Base-by-base conservation (phyloP, 2,113 vertebrate species). In the Cygnus buccinator region DNA sequence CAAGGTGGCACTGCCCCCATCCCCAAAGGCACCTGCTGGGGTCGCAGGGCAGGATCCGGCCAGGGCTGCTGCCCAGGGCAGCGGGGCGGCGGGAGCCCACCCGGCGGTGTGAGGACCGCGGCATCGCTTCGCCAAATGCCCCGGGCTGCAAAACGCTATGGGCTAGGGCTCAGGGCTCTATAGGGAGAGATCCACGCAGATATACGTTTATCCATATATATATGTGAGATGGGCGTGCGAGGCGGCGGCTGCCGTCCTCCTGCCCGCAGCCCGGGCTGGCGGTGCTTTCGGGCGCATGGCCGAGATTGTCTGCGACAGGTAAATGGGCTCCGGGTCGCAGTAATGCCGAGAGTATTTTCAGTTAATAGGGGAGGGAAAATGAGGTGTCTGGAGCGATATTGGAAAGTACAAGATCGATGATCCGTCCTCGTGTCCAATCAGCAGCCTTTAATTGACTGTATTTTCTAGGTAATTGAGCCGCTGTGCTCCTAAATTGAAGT, bases 381-480 rank as follows among this genome's bases (percentile, higher is more conserved):
- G 98, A 99, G 98, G 98, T 99, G 98, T 99, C 98, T 98, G 97
- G 92, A 98, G 93, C 98, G 97, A 99, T 99, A 99, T 99, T 99
- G 98, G 98, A 99, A 99, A 98, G 98, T 97, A 98, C 97, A 98
- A 99, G 98, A 99, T 99, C 99, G 98, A 99, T 99, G 98, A 98
- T 98, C 97, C 97, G 81, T 97, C 97, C 98, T 98, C 97, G 97
- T 98, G 98, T 98, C 98, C 98, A 99, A 99, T 99, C 98, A 99
- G 98, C 96, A 97, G 96, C 95, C 97, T 98, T 99, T 99, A 99
- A 99, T 99, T 99, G 99, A 98, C 98, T 98, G 97, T 98, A 97
- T 99, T 99, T 98, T 98, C 98, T 98, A 97, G 97, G 98, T 98
- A 99, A 99, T 98, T 98, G 97, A 98, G 97, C 97, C 98, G 97